A percentile compares a stretch with the other conserved stretches of the same genome.
Evolutionary conservation across 2,113 vertebrate genomes (phyloP).

Genomic region (Psephotus haematonotus): DNA sequence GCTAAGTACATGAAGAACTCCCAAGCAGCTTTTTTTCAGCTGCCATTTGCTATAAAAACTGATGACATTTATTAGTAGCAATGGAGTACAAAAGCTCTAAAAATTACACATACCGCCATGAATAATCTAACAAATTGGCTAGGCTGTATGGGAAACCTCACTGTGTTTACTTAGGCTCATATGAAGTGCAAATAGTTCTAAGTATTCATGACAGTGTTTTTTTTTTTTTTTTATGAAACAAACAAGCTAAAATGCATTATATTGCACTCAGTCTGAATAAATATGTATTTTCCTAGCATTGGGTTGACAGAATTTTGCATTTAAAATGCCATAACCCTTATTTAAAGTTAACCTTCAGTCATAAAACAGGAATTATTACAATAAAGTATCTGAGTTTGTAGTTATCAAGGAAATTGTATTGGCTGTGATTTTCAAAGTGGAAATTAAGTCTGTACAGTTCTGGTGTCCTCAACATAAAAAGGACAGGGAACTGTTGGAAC

Average conservation of each 20-base stretch:
- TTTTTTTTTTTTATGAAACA: background rate
- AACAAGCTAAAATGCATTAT: background rate
- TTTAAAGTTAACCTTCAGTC: background rate
- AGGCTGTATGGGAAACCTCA: background rate
- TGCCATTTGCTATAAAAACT: background rate
- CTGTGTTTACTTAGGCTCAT: background rate
- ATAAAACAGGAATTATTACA: background rate
- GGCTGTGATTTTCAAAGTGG: background rate
- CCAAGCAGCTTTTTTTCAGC: background rate
- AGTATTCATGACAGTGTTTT: background rate
- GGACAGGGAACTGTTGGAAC: background rate
- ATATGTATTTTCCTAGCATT: background rate
- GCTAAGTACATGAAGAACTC: background rate
- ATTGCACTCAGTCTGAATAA: background rate
- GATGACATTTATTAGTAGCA: background rate
- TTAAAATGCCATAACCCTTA: background rate
- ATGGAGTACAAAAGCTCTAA: background rate
- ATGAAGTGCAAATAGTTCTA: conserved; percentile 26
- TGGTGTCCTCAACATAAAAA: background rate
- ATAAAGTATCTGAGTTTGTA: background rate
- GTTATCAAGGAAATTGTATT: background rate
- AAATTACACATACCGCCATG: background rate
- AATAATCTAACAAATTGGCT: conserved; percentile 14
- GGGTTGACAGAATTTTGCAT: background rate
- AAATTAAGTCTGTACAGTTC: background rate